phyloP scores from a whole-genome alignment of 2,113 vertebrate genomes.

The Tenebrosternarchus preto region DNA sequence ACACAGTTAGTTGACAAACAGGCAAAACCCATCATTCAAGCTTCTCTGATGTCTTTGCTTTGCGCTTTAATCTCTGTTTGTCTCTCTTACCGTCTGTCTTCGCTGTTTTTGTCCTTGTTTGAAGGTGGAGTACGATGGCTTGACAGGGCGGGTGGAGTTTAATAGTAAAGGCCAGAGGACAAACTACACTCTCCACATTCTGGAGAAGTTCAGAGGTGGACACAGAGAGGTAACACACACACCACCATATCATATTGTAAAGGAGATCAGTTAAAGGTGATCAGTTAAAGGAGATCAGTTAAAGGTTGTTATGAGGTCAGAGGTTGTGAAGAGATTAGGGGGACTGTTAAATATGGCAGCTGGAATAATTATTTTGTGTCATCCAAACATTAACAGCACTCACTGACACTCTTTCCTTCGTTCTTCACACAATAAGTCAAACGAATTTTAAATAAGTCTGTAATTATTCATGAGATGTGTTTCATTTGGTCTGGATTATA shows the following conservation, averaged over 20 bases:
- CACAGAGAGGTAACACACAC: constrained; percentile 79
- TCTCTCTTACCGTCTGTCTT: background rate
- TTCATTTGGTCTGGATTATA: background rate
- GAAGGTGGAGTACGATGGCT: constrained; percentile 88
- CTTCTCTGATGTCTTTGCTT: too few species aligned
- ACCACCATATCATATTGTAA: background rate
- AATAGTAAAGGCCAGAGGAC: constrained; percentile 92
- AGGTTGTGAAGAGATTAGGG: constrained; percentile 43
- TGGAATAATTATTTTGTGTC: constrained; percentile 30
- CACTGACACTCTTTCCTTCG: background rate
- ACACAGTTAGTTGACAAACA: too few species aligned
- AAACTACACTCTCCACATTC: constrained; percentile 86
- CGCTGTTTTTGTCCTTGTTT: constrained; percentile 12
- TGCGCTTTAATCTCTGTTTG: constrained; percentile 2
- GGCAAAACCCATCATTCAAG: too few species aligned
- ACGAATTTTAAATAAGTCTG: constrained; percentile 5
- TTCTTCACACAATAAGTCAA: background rate
- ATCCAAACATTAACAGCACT: constrained; percentile 26
- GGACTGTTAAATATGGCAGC: constrained; percentile 17
- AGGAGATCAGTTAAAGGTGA: background rate
- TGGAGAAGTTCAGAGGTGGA: constrained; percentile 82
- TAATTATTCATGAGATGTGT: background rate
- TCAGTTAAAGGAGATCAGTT: background rate
- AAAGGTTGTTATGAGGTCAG: constrained; percentile 36
- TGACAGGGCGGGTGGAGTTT: constrained; percentile 87